Conservation (phyloP, 2,113 vertebrate genomes). For the Bucco capensis region DNA sequence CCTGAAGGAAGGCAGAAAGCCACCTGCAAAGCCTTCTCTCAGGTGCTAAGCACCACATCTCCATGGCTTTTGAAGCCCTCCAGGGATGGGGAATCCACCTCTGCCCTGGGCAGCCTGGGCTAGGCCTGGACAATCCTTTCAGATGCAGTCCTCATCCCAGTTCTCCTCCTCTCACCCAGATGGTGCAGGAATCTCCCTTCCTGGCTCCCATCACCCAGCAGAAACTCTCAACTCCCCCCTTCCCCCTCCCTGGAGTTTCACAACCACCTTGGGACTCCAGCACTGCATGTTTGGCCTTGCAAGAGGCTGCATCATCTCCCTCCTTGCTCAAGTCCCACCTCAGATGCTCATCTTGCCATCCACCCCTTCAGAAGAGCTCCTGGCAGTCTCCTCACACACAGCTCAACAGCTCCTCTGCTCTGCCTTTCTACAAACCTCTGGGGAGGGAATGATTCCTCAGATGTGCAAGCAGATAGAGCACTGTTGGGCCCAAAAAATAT, state of each 20-base stretch:
- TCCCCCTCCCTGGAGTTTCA: not conserved
- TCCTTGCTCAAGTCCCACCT: not conserved
- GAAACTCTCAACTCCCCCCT: not conserved
- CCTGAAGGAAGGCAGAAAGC: no score
- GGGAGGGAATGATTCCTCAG: not conserved
- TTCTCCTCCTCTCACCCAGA: not conserved
- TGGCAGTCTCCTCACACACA: not conserved
- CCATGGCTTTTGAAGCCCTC: no score
- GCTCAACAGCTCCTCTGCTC: not conserved
- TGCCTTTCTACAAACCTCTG: not conserved
- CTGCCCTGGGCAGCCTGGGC: no score
- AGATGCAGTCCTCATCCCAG: fast-evolving
- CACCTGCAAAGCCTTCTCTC: no score
- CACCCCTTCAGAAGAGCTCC: not conserved
- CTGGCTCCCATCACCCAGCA: not conserved
- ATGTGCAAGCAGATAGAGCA: not conserved
- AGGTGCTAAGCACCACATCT: no score
- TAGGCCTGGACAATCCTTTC: no score
- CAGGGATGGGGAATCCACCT: no score
- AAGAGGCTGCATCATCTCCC: not conserved
- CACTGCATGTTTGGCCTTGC: not conserved
- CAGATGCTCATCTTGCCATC: not conserved
- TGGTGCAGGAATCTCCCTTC: not conserved
- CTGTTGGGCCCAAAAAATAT: not conserved
- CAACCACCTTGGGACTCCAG: not conserved